phyloP scores from a whole-genome alignment of 2,888 invertebrate species.

The Ceriagrion tenellum region DNA sequence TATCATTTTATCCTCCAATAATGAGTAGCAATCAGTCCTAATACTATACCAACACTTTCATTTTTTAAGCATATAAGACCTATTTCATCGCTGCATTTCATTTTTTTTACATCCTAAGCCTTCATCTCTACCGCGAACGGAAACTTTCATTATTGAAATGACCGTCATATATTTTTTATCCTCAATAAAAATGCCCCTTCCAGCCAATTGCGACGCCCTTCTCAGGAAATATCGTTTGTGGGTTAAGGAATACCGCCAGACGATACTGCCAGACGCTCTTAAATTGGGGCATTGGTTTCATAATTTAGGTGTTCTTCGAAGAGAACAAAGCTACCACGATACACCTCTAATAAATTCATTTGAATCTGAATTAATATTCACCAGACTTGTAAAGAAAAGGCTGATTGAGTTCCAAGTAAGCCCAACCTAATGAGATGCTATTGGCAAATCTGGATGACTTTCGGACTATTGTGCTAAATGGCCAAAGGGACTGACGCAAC shows the following conservation, averaged over 20 bases:
- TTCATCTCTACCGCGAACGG: background rate
- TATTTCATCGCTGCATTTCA: background rate
- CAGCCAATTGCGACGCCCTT: background rate
- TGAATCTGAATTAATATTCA: background rate
- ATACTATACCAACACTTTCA: background rate
- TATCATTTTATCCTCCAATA: no score
- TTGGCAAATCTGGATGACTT: background rate
- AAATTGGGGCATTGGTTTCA: background rate
- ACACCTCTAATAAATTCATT: background rate
- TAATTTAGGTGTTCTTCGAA: background rate
- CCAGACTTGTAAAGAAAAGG: background rate
- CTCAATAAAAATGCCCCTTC: conserved; percentile 8
- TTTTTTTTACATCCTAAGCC: background rate
- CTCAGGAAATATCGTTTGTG: background rate
- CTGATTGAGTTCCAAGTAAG: background rate
- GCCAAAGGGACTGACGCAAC: background rate
- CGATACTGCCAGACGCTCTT: background rate
- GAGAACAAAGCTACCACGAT: background rate
- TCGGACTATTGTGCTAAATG: background rate
- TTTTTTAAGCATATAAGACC: background rate
- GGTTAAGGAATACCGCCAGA: background rate
- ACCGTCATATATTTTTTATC: background rate
- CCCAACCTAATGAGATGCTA: background rate
- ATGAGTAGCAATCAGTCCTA: no score
- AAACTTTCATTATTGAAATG: background rate